Conservation (phyloP, 1,140 invertebrate genomes). For the Caenorhabditis briggsae region DNA sequence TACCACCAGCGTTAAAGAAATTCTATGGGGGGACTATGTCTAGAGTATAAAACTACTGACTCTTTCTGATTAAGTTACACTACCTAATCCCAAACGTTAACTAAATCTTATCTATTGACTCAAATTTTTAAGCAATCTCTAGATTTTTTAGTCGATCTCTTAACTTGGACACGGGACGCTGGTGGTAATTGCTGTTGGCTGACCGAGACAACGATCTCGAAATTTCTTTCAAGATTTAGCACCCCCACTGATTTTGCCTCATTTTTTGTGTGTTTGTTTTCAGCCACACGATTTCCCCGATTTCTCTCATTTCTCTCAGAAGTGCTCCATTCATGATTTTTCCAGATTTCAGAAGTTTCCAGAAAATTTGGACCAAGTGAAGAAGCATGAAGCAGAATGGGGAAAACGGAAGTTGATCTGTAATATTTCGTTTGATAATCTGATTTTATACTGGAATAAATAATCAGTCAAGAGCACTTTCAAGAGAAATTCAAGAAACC, state of each 20-base stretch:
- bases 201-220: conserved; percentile 27
- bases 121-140: not conserved
- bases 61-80: not conserved
- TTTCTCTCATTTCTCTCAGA: conserved; percentile 20
- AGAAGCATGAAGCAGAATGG: not conserved
- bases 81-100: not conserved
- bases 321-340: conserved; percentile 45
- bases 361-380: not conserved
- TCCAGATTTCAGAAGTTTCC: conserved; percentile 27
- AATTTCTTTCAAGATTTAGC: not conserved
- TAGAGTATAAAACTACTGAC: not conserved
- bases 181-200: conserved; percentile 49
- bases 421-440: conserved; percentile 26
- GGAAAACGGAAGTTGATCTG: not conserved
- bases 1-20: conserved; percentile 53
- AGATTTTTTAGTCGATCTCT: not conserved
- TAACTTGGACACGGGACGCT: conserved; percentile 30
- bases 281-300: not conserved
- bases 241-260: conserved; percentile 1
- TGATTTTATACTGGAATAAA: not conserved
- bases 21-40: not conserved
- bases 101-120: not conserved
- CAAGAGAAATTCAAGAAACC: conserved; percentile 27
- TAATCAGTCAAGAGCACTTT: conserved; percentile 24
- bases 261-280: not conserved